These are phyloP conservation scores for Hypolimnas misippus DNA, from an alignment of 2,888 invertebrate genomes.

Conservation along the genomic window DNA sequence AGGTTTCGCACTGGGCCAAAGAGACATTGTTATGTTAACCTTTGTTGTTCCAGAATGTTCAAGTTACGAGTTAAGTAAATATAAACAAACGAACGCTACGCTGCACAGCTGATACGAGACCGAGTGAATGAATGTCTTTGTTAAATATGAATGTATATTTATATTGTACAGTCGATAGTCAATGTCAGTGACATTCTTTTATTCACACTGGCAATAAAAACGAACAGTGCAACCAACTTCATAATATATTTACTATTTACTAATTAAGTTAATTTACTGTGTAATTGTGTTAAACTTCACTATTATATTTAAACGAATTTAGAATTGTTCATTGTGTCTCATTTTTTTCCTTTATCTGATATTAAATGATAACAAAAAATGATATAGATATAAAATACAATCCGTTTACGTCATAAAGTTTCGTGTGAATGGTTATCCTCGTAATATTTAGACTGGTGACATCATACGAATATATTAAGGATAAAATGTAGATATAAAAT, in stretches of 20 bases:
- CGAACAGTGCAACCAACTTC: background rate
- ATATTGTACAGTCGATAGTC: background rate
- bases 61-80: slow-evolving; percentile 24
- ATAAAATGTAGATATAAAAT: background rate
- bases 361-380: too few relatives aligned
- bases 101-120: slow-evolving; percentile 30
- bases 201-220: slow-evolving; percentile 9
- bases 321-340: background rate
- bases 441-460: background rate
- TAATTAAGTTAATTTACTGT: too few relatives aligned
- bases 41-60: slow-evolving; percentile 41
- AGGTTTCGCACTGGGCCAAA: slow-evolving; percentile 50
- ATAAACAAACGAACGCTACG: slow-evolving; percentile 31
- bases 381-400: too few relatives aligned
- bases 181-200: background rate
- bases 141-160: background rate
- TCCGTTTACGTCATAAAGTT: background rate
- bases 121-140: slow-evolving; percentile 35
- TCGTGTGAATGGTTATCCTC: background rate
- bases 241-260: background rate
- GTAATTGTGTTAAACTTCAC: too few relatives aligned
- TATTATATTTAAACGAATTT: too few relatives aligned
- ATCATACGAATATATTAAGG: background rate
- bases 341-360: too few relatives aligned
- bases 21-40: slow-evolving; percentile 40